phyloP scores from a whole-genome alignment of 2,797 vertebrate species.

The Phaenicophaeus curvirostris region DNA sequence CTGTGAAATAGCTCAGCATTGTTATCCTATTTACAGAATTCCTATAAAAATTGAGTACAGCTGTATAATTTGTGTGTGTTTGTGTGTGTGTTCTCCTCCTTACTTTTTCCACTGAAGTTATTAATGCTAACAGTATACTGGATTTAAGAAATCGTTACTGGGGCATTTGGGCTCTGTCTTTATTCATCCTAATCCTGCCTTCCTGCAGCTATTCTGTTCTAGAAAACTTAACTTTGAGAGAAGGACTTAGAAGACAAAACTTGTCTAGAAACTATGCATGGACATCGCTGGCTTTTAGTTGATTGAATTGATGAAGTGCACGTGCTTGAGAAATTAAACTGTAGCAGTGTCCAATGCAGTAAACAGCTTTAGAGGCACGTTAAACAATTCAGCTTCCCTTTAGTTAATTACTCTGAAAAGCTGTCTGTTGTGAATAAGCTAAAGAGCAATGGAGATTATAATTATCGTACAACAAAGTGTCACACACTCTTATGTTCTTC shows the following conservation, averaged over 20 bases:
- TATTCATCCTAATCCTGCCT: neutral
- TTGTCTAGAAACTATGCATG: neutral
- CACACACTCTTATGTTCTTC: neutral
- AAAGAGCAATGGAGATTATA: neutral
- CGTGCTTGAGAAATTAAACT: slow-evolving; percentile 20
- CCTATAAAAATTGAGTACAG: neutral
- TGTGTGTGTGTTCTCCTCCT: neutral
- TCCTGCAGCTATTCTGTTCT: neutral
- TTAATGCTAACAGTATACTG: neutral
- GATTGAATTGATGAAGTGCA: neutral
- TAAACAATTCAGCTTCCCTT: slow-evolving; percentile 22
- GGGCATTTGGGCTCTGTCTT: neutral
- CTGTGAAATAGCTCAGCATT: neutral
- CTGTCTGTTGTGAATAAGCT: slow-evolving; percentile 17
- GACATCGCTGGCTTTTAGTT: neutral
- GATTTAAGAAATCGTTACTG: neutral
- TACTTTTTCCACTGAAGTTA: neutral
- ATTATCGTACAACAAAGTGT: slow-evolving; percentile 1
- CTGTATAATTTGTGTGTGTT: neutral
- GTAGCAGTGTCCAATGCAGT: neutral
- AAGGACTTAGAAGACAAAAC: neutral
- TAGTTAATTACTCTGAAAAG: slow-evolving; percentile 45
- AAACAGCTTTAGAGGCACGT: slow-evolving; percentile 45
- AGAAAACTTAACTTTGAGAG: neutral
- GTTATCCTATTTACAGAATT: neutral